These are phyloP conservation scores for Chondrosia reniformis DNA, from an alignment of 37 sponge, comb jelly and placozoan genomes.

Conservation along the genomic window DNA sequence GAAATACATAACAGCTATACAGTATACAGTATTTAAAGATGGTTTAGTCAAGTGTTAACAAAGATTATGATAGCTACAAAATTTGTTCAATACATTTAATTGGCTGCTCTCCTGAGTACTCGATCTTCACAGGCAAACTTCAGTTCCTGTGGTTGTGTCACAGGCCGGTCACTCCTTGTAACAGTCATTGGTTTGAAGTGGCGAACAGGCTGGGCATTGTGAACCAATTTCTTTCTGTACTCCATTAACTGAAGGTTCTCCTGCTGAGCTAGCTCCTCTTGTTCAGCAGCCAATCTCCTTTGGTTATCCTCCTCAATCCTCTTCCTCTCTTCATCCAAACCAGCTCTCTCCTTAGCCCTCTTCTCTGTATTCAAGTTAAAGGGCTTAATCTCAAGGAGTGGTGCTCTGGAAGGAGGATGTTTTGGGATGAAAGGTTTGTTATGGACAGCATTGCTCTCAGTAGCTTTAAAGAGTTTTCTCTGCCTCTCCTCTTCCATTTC, in stretches of 20 bases:
- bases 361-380: constrained; percentile 56
- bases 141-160: constrained; percentile 52
- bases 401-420: constrained; percentile 3
- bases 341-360: constrained; percentile 44
- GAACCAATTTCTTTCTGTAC: constrained; percentile 50
- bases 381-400: constrained; percentile 33
- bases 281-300: not conserved
- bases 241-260: constrained; percentile 39
- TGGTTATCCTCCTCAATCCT: constrained; percentile 1
- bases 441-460: constrained; percentile 29
- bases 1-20: no score
- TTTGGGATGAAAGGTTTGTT: constrained; percentile 50
- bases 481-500: constrained; percentile 12
- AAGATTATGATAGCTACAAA: no score
- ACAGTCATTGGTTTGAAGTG: constrained; percentile 45
- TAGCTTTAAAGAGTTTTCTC: constrained; percentile 59
- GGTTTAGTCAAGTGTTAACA: no score
- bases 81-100: no score
- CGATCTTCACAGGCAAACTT: constrained; percentile 8
- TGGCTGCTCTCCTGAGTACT: no score
- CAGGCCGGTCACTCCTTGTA: constrained; percentile 28
- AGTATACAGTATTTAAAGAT: no score
- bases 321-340: constrained; percentile 36
- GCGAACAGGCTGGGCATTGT: constrained; percentile 69
- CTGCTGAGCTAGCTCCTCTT: constrained; percentile 32